Base-by-base conservation (phyloP, 37 sponge, comb jelly and placozoan species). In the Aplysina aerophoba region DNA sequence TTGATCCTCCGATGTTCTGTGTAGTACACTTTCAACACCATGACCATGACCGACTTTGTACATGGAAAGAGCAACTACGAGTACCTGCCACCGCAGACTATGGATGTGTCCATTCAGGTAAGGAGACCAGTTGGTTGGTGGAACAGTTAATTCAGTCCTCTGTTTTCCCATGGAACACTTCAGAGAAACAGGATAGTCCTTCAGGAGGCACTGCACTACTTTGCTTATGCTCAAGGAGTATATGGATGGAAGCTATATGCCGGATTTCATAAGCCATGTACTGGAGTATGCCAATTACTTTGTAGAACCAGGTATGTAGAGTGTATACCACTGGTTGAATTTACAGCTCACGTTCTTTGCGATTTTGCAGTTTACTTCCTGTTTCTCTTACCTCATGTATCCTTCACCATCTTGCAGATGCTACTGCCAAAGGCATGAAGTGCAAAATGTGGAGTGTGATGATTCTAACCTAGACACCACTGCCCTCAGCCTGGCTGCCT, bases 161-260 rank as follows among this genome's bases (percentile, higher is more conserved):
- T n/a, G n/a, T n/a, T n/a, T n/a, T n/a, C n/a, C n/a, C n/a, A n/a
- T n/a, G n/a, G n/a, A n/a, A n/a, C n/a, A n/a, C n/a, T n/a, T n/a
- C 69, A 24, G 69, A 13, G n/a, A 22, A 28, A 24, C 28, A 67
- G 22, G 15, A 25, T 16, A 28, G n/a, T 24, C 22, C 28, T 67
- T 67, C 13, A 67, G n/a, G 69, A 67, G 27, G 19, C 69, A 14
- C 69, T 67, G 15, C 69, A 67, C 28, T 67, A 25, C 27, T 67
- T 67, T 22, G 25, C 22, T 24, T 67, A 67, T 22, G 69, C 69
- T 14, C 69, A 24, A 25, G 69, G 27, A 13, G 27, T 67, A 13
- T 67, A 67, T 67, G 69, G 69, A 67, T 67, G 69, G 69, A 67
- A 67, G 27, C 19, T 25, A 16, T 67, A 25, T 67, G 69, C 13